Evolutionary conservation across 1,140 invertebrate species (phyloP).

Genomic region (Zophobas atratus): DNA sequence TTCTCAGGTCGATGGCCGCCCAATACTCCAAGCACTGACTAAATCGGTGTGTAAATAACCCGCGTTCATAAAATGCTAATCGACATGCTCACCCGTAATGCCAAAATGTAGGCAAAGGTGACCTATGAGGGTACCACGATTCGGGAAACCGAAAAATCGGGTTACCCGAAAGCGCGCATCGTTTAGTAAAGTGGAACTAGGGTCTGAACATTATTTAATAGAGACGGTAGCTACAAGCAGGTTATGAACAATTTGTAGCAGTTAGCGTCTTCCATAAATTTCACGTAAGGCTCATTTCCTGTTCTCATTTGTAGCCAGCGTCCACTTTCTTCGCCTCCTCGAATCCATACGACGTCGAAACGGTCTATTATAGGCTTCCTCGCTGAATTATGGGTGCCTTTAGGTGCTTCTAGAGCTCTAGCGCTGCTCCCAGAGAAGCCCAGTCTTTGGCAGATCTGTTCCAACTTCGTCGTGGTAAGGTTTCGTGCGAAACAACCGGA

Average conservation of each 20-base stretch:
- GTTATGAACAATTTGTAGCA: conserved; percentile 62
- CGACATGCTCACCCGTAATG: conserved; percentile 48
- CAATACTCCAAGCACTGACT: conserved; percentile 53
- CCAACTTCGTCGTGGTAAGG: conserved; percentile 64
- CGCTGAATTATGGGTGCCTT: conserved; percentile 38
- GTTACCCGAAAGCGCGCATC: conserved; percentile 7
- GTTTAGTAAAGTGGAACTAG: neutral
- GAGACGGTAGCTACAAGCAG: conserved; percentile 54
- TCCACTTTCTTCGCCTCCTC: conserved; percentile 48
- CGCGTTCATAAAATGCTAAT: conserved; percentile 57
- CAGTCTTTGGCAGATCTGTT: conserved; percentile 68
- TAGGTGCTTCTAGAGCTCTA: conserved; percentile 41
- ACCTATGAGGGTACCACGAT: conserved; percentile 47
- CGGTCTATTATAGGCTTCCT: conserved; percentile 57
- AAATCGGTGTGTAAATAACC: conserved; percentile 57
- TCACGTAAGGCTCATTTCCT: conserved; percentile 61
- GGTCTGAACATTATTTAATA: neutral
- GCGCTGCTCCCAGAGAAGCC: conserved; percentile 61
- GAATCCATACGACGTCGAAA: conserved; percentile 62
- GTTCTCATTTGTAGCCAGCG: conserved; percentile 58
- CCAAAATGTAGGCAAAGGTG: conserved; percentile 52
- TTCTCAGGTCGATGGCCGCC: conserved; percentile 63
- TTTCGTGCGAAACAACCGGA: conserved; percentile 71
- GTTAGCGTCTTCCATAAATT: conserved; percentile 54
- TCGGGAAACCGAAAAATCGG: neutral